These are phyloP conservation scores for Tortricodes alternella DNA, from an alignment of 2,888 invertebrate species.

Conservation along the genomic window DNA sequence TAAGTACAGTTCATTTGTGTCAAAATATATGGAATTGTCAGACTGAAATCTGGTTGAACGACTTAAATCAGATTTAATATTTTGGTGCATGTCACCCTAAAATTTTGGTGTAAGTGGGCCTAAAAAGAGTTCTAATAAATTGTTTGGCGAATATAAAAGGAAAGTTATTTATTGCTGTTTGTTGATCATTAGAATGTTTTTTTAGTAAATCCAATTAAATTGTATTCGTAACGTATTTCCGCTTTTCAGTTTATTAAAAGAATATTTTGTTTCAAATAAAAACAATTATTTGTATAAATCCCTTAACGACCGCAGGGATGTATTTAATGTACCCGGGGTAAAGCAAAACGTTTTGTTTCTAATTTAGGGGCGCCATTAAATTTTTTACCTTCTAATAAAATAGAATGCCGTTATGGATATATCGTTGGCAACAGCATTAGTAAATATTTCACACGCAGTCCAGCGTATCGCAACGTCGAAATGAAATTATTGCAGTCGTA, in stretches of 20 bases:
- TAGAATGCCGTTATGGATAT: constrained; percentile 30
- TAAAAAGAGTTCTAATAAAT: no score
- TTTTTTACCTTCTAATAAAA: constrained; percentile 39
- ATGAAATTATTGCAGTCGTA: constrained; percentile 20
- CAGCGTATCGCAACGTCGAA: constrained; percentile 11
- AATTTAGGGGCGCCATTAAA: constrained; percentile 35
- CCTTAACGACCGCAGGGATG: constrained; percentile 36
- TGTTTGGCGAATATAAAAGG: no score
- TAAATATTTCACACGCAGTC: constrained; percentile 28
- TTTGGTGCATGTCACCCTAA: no score
- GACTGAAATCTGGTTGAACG: no score
- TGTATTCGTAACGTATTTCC: no score
- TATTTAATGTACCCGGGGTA: constrained; percentile 38
- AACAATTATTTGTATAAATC: constrained; percentile 19
- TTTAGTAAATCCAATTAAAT: no score
- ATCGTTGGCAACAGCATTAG: constrained; percentile 16
- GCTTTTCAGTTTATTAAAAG: constrained; percentile 15
- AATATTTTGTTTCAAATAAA: constrained; percentile 6
- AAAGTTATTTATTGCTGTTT: no score
- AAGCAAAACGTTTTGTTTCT: constrained; percentile 40
- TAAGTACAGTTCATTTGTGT: no score
- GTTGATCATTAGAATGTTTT: no score
- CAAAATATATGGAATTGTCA: no score
- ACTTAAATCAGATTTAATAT: no score
- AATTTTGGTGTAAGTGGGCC: no score